Base-by-base conservation (phyloP, 23 tunicate genomes). In the Phallusia fumigata region DNA sequence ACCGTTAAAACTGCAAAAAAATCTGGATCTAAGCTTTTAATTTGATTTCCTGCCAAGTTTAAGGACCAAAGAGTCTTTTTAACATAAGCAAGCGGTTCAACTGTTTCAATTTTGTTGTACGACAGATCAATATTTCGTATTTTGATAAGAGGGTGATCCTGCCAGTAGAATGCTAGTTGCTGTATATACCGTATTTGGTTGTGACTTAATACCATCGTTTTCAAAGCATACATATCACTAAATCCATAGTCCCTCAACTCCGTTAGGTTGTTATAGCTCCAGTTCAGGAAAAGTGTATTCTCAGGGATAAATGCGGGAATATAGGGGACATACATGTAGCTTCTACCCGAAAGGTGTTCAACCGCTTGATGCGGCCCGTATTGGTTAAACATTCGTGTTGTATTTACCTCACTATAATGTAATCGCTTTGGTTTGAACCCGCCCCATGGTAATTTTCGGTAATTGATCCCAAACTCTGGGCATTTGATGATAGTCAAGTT, bases 71-170 rank as follows among this genome's bases (percentile, higher is more conserved):
- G 44, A 18, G 45, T 5, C n/a, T 19, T n/a, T n/a, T n/a, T n/a
- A n/a, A 74, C 22, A 34, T 5, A 33, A 19, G n/a, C 16, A 21
- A 33, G 33, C 22, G 78, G 40, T 34, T 74, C 16, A 3, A 74
- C 12, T 32, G 78, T 74, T 16, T 74, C 78, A 21, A 58, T 8
- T 58, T 58, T 2, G 69, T 58, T 58, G 69, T 58, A 58, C 69
- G 69, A 58, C 16, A 58, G 13, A 16, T 58, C 69, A 6, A 58
- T 22, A 58, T 6, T 8, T 40, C 47, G 10, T 10, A 40, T 40
- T 31, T 31, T 15, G n/a, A n/a, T 16, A 15, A 51, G 18, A 51
- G 58, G 18, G 58, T 51, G 15, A 51, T 15, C 15, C 28, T 3
- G 26, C 47, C 47, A 40, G 28, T 58, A 58, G 28, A 58, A 58